A percentile compares a stretch with the other conserved stretches of the same genome.
phyloP scores from a whole-genome alignment of 2,113 vertebrate genomes.

The Microtus ochrogaster region DNA sequence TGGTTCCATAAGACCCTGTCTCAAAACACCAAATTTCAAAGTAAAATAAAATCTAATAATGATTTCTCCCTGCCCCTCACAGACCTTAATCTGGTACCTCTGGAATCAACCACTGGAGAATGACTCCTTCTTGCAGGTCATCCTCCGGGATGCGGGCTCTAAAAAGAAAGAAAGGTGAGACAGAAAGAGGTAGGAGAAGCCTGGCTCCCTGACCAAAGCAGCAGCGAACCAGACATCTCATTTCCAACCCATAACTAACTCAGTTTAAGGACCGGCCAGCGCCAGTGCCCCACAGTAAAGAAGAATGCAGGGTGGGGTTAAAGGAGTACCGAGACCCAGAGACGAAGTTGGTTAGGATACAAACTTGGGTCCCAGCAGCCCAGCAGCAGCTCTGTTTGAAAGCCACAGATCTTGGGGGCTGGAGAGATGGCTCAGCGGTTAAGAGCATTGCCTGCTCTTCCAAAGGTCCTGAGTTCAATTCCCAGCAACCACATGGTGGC shows the following conservation, averaged over 20 bases:
- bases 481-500: too few species aligned
- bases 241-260: not conserved
- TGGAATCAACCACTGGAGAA: conserved; percentile 54
- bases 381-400: not conserved
- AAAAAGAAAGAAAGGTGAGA: conserved; percentile 73
- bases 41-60: not conserved
- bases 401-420: not conserved
- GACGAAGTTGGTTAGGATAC: not conserved
- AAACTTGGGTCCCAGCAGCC: not conserved
- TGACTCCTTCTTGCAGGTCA: conserved; percentile 69
- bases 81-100: conserved; percentile 82
- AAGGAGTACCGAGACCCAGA: not conserved
- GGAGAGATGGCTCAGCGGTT: too few species aligned
- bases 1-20: not conserved
- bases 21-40: not conserved
- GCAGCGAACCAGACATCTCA: not conserved
- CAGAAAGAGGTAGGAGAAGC: not conserved
- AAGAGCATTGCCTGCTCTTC: too few species aligned
- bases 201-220: not conserved
- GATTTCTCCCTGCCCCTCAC: not conserved
- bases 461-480: too few species aligned
- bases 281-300: not conserved
- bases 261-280: not conserved
- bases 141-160: conserved; percentile 65
- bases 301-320: rapidly evolving